Conservation (phyloP, 2,888 invertebrate genomes). For the Pammene fasciana region DNA sequence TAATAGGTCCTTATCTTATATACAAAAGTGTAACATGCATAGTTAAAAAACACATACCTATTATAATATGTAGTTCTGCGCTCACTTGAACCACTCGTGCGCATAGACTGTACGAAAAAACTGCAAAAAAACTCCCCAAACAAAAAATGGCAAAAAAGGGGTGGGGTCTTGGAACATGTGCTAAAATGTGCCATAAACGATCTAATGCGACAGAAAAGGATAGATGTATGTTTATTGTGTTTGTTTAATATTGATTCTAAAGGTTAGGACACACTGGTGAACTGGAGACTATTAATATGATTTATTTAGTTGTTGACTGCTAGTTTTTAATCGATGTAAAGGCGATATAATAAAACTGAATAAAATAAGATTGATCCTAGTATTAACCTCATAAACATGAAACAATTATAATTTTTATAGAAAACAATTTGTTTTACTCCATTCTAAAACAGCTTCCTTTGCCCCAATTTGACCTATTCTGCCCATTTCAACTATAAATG, state of each 20-base stretch:
- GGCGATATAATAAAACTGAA: background rate
- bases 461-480: too few species aligned
- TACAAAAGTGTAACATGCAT: too few species aligned
- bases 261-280: conserved; percentile 42
- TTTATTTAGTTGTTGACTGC: background rate
- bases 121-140: conserved; percentile 47
- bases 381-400: too few species aligned
- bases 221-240: conserved; percentile 43
- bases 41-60: conserved; percentile 25
- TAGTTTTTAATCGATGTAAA: background rate
- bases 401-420: too few species aligned
- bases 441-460: too few species aligned
- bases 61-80: background rate
- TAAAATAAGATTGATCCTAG: too few species aligned
- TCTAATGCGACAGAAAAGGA: conserved; percentile 49
- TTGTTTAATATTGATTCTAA: conserved; percentile 37
- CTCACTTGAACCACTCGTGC: conserved; percentile 51
- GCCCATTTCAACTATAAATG: too few species aligned
- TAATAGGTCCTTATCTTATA: too few species aligned
- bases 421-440: too few species aligned
- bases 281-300: conserved; percentile 9
- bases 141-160: conserved; percentile 54
- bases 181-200: conserved; percentile 45
- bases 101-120: conserved; percentile 50
- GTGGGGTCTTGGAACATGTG: conserved; percentile 52